A percentile compares a stretch with the other conserved stretches of the same genome.
Evolutionary conservation across 2,113 vertebrate genomes (phyloP).

Genomic region (Eubucco bourcierii): DNA sequence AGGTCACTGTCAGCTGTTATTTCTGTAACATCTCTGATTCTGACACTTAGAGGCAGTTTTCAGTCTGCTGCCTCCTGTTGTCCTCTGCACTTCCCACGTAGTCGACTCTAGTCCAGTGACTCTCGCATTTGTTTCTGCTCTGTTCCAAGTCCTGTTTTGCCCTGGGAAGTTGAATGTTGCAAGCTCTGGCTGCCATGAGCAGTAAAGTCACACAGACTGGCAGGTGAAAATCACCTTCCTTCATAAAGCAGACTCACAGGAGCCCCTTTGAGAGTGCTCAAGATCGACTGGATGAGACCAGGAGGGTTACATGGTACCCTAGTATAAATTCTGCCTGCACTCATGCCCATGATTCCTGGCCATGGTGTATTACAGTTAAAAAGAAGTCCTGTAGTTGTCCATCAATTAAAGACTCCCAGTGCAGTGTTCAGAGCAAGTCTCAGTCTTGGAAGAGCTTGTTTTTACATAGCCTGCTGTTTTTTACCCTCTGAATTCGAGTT

Average conservation of each 20-base stretch:
- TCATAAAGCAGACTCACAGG: not conserved
- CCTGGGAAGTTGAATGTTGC: not conserved
- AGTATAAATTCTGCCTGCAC: not conserved
- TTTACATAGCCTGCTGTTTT: not conserved
- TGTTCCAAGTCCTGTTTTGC: slow-evolving; percentile 7
- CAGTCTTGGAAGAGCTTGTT: not conserved
- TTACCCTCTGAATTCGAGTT: not conserved
- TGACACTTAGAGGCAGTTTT: slow-evolving; percentile 13
- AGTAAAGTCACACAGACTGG: not conserved
- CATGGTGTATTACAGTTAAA: not conserved
- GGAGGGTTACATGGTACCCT: not conserved
- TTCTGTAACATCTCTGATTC: not conserved
- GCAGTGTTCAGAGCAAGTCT: not conserved
- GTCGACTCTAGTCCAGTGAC: not conserved
- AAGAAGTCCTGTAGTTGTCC: not conserved
- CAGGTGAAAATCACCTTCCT: not conserved
- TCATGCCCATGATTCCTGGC: not conserved
- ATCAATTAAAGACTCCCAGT: not conserved
- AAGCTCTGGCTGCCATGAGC: not conserved
- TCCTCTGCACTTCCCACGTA: not conserved
- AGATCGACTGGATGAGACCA: not conserved
- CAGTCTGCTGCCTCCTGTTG: not conserved
- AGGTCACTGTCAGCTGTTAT: slow-evolving; percentile 19
- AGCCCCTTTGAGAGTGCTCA: not conserved
- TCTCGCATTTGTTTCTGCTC: not conserved